Evolutionary conservation across 2,113 vertebrate genomes (phyloP).

Genomic region (Thymallus thymallus): DNA sequence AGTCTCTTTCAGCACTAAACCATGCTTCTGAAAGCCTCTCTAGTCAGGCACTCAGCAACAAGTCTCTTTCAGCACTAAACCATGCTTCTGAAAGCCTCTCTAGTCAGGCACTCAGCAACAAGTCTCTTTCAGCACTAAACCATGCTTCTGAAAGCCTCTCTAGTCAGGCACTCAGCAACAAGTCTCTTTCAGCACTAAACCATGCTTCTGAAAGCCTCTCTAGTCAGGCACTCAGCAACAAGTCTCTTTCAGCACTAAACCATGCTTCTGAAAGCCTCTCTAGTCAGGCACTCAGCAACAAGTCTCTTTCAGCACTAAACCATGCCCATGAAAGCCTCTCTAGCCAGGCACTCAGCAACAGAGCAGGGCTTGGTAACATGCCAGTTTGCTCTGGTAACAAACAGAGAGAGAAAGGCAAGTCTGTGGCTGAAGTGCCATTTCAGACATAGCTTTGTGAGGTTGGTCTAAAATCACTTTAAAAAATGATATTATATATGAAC

Average conservation of each 20-base stretch:
- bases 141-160: too few relatives aligned
- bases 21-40: slow-evolving; percentile 27
- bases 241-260: slow-evolving; percentile 53
- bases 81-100: too few relatives aligned
- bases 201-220: too few relatives aligned
- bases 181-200: too few relatives aligned
- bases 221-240: slow-evolving; percentile 66
- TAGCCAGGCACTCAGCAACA: slow-evolving; percentile 16
- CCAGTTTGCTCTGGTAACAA: slow-evolving; percentile 45
- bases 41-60: slow-evolving; percentile 16
- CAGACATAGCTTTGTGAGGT: not conserved
- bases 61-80: not conserved
- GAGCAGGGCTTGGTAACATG: slow-evolving; percentile 36
- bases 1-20: not conserved
- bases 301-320: slow-evolving; percentile 51
- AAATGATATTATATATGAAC: too few relatives aligned
- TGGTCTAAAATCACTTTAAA: too few relatives aligned
- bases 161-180: too few relatives aligned
- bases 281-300: slow-evolving; percentile 65
- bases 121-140: too few relatives aligned
- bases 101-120: too few relatives aligned
- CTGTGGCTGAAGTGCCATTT: too few relatives aligned
- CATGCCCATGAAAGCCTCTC: slow-evolving; percentile 30
- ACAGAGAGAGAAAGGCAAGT: slow-evolving; percentile 3
- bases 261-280: slow-evolving; percentile 31